These are phyloP conservation scores for Polyommatus icarus DNA, from an alignment of 2,888 invertebrate species.

Conservation along the genomic window DNA sequence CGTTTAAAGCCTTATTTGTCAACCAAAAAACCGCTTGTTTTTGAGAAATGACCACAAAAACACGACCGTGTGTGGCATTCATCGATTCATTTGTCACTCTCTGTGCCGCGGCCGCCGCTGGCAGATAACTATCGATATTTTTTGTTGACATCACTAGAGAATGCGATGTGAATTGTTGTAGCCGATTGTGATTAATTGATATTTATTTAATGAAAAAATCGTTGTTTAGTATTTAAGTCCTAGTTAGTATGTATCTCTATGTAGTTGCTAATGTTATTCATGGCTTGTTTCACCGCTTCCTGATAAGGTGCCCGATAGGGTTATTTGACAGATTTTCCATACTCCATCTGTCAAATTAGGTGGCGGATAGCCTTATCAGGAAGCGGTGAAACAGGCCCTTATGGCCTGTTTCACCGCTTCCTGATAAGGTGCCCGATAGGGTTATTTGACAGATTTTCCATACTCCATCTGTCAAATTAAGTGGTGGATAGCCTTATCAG, in stretches of 20 bases:
- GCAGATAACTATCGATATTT: conserved; percentile 15
- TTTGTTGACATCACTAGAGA: conserved; percentile 22
- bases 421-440: too few species aligned
- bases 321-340: too few species aligned
- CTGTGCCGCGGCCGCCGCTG: conserved; percentile 15
- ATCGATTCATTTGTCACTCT: conserved; percentile 28
- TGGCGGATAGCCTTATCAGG: too few species aligned
- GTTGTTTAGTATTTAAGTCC: background rate
- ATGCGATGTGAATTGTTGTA: conserved; percentile 18
- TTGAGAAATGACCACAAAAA: conserved; percentile 21
- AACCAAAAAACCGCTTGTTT: conserved; percentile 14
- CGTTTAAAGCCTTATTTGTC: conserved; percentile 14
- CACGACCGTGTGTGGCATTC: conserved; percentile 18
- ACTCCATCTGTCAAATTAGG: too few species aligned
- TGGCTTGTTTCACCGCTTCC: too few species aligned
- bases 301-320: too few species aligned
- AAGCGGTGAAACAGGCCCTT: too few species aligned
- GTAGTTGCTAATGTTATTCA: too few species aligned
- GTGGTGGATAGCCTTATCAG: too few species aligned
- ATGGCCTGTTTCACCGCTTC: too few species aligned
- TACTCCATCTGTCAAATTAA: too few species aligned
- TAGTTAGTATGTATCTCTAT: background rate
- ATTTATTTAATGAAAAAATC: background rate
- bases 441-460: too few species aligned
- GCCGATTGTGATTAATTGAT: conserved; percentile 5